Conservation (phyloP, 2,888 invertebrate genomes). For the Brenthis hecate region DNA sequence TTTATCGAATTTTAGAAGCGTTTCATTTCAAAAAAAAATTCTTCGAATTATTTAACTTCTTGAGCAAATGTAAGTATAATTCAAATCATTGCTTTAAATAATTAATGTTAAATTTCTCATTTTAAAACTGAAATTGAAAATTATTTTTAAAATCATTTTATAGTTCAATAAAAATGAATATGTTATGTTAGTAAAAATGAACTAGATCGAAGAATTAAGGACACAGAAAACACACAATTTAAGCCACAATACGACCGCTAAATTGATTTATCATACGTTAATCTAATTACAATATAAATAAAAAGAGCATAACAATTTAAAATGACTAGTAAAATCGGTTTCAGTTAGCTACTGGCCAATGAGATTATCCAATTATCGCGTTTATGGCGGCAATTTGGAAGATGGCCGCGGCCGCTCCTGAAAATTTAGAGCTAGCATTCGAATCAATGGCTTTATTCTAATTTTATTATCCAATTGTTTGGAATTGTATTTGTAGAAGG, state of each 20-base stretch:
- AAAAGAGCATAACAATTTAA: conserved; percentile 31
- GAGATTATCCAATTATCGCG: conserved; percentile 74
- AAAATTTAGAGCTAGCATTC: conserved; percentile 66
- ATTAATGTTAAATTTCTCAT: too few relatives aligned
- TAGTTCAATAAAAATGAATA: too few relatives aligned
- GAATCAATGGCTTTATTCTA: conserved; percentile 72
- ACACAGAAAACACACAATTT: conserved; percentile 1
- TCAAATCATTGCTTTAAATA: too few relatives aligned
- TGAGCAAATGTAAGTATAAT: too few relatives aligned
- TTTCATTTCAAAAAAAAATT: too few relatives aligned
- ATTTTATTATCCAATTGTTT: conserved; percentile 67
- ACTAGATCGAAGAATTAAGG: neutral
- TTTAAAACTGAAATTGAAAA: too few relatives aligned
- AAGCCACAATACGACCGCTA: conserved; percentile 1
- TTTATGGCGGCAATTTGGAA: conserved; percentile 75
- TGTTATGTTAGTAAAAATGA: neutral
- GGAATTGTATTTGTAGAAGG: conserved; percentile 29
- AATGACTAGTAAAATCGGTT: conserved; percentile 61
- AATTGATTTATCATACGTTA: conserved; percentile 22
- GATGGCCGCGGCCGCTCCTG: conserved; percentile 67
- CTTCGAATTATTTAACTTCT: too few relatives aligned
- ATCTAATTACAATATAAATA: conserved; percentile 17
- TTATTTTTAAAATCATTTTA: too few relatives aligned
- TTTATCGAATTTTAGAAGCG: too few relatives aligned
- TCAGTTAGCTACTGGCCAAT: conserved; percentile 75